phyloP scores from a whole-genome alignment of 1,140 invertebrate species.

The Penaeus japonicus region DNA sequence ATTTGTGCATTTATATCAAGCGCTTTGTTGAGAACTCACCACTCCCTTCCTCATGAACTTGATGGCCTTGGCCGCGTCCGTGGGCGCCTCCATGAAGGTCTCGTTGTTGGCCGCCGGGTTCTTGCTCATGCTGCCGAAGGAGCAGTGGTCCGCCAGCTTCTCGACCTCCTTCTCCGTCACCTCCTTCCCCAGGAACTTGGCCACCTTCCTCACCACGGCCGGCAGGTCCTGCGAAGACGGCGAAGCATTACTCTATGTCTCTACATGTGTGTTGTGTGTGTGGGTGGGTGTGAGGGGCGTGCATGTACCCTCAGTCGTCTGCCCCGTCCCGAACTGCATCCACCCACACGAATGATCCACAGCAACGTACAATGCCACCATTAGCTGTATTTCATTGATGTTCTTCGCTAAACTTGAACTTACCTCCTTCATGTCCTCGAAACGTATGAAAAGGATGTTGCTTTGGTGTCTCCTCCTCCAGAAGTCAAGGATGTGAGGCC shows the following conservation, averaged over 20 bases:
- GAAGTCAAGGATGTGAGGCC: slow-evolving; percentile 23
- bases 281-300: too few species aligned
- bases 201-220: slow-evolving; percentile 61
- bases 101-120: background rate
- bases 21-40: too few species aligned
- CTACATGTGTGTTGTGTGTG: too few species aligned
- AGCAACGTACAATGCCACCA: too few species aligned
- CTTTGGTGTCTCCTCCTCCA: slow-evolving; percentile 25
- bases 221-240: slow-evolving; percentile 60
- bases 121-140: slow-evolving; percentile 19
- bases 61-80: background rate
- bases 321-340: too few species aligned
- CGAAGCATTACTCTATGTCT: too few species aligned
- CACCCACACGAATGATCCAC: too few species aligned
- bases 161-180: slow-evolving; percentile 60
- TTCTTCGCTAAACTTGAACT: background rate
- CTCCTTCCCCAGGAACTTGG: slow-evolving; percentile 64
- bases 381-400: too few species aligned
- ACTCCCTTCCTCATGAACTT: slow-evolving; percentile 14
- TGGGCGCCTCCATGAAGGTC: background rate
- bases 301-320: too few species aligned
- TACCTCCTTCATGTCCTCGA: slow-evolving; percentile 35
- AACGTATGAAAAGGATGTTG: slow-evolving; percentile 31
- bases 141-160: slow-evolving; percentile 30
- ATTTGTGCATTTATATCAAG: too few species aligned